Evolutionary conservation across 2,797 vertebrate genomes (phyloP), one percentile per base, ranked within the genome.

Genomic region (Gadopsis marmoratus): DNA sequence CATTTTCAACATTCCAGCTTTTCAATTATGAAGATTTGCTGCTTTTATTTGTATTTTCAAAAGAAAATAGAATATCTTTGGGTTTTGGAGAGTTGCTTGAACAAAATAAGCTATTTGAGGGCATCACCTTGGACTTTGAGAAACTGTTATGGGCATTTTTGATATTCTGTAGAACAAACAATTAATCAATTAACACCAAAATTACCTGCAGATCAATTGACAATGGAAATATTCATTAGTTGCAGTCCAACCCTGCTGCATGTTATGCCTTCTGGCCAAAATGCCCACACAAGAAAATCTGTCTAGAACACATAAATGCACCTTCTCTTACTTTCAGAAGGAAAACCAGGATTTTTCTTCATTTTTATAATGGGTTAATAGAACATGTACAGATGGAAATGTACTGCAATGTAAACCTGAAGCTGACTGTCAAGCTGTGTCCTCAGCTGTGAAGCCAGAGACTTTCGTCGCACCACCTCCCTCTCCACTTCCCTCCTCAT

Each of bases 401-500:
- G 16, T 53, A 51, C 14, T 43, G 19, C 55, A 45, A 39, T 37
- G 4, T 69, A 37, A 81, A 94, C 94, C 79, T 92, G 89, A 29
- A 96, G 83, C 75, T 98, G 97, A 58, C 75, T 94, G 59, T 86
- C 86, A 3, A 97, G 67, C 58, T 94, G 87, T 41, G 91, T 92
- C 76, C 90, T 90, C 3, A 97, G 89, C 69, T 96, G 92, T 0
- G 89, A 86, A 5, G 95, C 96, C 81, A 97, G 29, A 14, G 71
- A 80, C 68, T 92, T 94, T 47, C 97, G 93, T 31, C 71, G 79
- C 31, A 45, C 62, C 53, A 96, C 89, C 89, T 97, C 96, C 71
- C 89, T 90, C 84, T 97, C 95, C 47, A 95, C 94, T 90, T 97
- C 95, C 79, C 88, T 92, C 56, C 88, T 94, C 8, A 92, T 85